Evolutionary conservation across 2,888 invertebrate species (phyloP).

Genomic region (Drosophila antonietae): DNA sequence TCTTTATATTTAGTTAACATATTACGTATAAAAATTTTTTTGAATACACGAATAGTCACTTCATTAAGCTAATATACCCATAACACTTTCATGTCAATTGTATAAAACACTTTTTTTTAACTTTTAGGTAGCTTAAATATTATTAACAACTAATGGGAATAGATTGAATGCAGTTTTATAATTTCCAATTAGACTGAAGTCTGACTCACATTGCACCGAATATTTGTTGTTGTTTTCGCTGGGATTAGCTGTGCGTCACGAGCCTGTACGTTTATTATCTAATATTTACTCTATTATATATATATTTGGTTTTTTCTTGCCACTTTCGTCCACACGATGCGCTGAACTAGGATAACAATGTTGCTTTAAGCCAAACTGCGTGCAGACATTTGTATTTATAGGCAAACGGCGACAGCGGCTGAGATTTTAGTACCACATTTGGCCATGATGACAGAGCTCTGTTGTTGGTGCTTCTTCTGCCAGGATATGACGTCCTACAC

Average conservation of each 20-base stretch:
- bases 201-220: constrained; percentile 54
- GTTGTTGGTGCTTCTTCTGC: constrained; percentile 17
- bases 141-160: constrained; percentile 34
- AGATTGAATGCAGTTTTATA: constrained; percentile 44
- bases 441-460: constrained; percentile 57
- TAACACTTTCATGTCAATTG: neutral
- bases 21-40: neutral
- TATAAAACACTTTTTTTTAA: neutral
- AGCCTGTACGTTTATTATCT: constrained; percentile 57
- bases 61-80: constrained; percentile 1
- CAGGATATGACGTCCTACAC: constrained; percentile 66
- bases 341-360: constrained; percentile 81
- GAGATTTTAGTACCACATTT: constrained; percentile 72
- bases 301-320: constrained; percentile 33
- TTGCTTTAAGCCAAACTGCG: constrained; percentile 81
- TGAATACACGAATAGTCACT: neutral
- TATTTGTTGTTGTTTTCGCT: constrained; percentile 19
- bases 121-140: constrained; percentile 4
- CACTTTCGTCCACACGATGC: constrained; percentile 58
- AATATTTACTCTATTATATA: constrained; percentile 22
- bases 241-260: constrained; percentile 61
- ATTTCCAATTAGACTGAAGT: constrained; percentile 32
- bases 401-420: constrained; percentile 64
- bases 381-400: constrained; percentile 83
- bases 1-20: neutral